phyloP scores from a whole-genome alignment of 2,888 invertebrate species.

The Caradrina kadenii region DNA sequence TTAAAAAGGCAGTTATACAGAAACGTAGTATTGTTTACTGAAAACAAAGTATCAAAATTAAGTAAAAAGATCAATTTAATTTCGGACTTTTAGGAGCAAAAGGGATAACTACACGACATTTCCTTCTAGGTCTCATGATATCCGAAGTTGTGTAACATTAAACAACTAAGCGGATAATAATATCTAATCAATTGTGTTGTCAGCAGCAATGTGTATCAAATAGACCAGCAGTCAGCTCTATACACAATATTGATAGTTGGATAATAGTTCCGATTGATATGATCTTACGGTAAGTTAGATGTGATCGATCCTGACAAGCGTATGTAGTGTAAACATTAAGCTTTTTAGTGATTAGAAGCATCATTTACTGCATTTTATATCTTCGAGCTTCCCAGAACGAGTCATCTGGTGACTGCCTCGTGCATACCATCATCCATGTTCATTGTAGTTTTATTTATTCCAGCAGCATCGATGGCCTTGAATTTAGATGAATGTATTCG shows the following conservation, averaged over 20 bases:
- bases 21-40: conserved; percentile 24
- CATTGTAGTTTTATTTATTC: conserved; percentile 82
- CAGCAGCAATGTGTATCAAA: conserved; percentile 79
- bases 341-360: conserved; percentile 87
- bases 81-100: conserved; percentile 41
- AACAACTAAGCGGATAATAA: conserved; percentile 51
- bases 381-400: conserved; percentile 77
- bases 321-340: conserved; percentile 84
- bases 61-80: conserved; percentile 34
- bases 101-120: conserved; percentile 45
- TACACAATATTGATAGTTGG: conserved; percentile 77
- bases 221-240: conserved; percentile 75
- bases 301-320: conserved; percentile 78
- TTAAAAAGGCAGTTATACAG: conserved; percentile 1
- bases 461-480: conserved; percentile 81
- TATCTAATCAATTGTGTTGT: conserved; percentile 73
- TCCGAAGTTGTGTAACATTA: conserved; percentile 57
- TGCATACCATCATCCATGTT: conserved; percentile 80
- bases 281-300: conserved; percentile 87
- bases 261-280: conserved; percentile 84
- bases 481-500: conserved; percentile 75
- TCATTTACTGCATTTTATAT: conserved; percentile 82
- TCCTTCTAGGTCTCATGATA: conserved; percentile 61
- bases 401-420: conserved; percentile 79
- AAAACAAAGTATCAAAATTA: conserved; percentile 36